phyloP scores from a whole-genome alignment of 2,888 invertebrate species.

The Ophion ellenae region DNA sequence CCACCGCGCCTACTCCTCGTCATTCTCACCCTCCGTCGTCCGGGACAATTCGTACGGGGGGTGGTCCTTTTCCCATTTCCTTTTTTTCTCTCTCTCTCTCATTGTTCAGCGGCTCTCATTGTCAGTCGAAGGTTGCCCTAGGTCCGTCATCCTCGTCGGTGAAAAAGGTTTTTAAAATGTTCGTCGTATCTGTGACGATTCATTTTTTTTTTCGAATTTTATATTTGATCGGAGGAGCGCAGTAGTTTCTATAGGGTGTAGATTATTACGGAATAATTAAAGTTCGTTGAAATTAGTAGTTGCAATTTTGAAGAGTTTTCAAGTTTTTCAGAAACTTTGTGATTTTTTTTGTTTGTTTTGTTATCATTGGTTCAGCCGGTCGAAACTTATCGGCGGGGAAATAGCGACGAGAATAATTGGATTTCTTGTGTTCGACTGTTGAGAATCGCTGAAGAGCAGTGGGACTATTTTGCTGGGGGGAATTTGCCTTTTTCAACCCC shows the following conservation, averaged over 20 bases:
- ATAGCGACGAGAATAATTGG: too few relatives aligned
- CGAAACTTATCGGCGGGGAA: too few relatives aligned
- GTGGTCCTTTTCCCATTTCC: slow-evolving; percentile 11
- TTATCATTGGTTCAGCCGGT: too few relatives aligned
- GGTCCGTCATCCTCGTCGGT: slow-evolving; percentile 36
- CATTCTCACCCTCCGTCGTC: slow-evolving; percentile 45
- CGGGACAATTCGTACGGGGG: neutral
- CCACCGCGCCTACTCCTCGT: slow-evolving; percentile 59
- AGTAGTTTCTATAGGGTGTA: too few relatives aligned
- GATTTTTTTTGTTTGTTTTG: too few relatives aligned
- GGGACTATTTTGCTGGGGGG: slow-evolving; percentile 46
- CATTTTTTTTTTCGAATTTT: neutral
- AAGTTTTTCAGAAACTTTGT: too few relatives aligned
- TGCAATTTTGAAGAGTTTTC: too few relatives aligned
- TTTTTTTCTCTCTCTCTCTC: neutral
- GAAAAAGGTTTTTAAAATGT: neutral
- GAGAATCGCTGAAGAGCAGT: slow-evolving; percentile 65
- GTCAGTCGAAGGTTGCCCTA: slow-evolving; percentile 59
- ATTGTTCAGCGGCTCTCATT: slow-evolving; percentile 60
- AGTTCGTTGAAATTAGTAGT: too few relatives aligned
- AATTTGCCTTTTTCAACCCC: slow-evolving; percentile 56
- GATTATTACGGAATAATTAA: too few relatives aligned
- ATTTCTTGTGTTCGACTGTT: slow-evolving; percentile 18
- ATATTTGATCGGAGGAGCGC: too few relatives aligned
- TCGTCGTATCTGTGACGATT: neutral